Percentiles rank a stretch among this genome's conserved stretches.
Conservation (phyloP, 2,113 vertebrate species). For the Stegastes partitus region DNA sequence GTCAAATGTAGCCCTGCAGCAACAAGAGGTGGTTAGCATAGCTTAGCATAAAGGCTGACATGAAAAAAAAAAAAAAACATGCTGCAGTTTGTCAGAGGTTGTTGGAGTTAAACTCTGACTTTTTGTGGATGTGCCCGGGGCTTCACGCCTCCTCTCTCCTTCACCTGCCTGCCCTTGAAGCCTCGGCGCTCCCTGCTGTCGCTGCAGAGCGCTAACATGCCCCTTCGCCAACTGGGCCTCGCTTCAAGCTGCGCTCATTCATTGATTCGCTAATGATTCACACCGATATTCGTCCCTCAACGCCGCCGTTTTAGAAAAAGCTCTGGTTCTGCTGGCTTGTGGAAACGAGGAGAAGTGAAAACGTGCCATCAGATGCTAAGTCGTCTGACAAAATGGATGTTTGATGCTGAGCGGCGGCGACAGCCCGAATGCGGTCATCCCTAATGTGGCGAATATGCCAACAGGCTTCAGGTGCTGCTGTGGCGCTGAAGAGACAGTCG, state of each 20-base stretch:
- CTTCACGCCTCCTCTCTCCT: constrained; percentile 39
- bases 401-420: constrained; percentile 32
- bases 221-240: constrained; percentile 34
- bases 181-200: constrained; percentile 27
- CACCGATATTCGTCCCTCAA: constrained; percentile 3
- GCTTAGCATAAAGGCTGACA: no score
- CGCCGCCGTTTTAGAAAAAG: constrained; percentile 2
- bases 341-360: constrained; percentile 16
- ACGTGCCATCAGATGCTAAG: neutral
- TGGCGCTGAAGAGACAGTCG: constrained; percentile 19
- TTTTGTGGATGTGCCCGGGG: no score
- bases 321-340: constrained; percentile 6
- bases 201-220: constrained; percentile 42
- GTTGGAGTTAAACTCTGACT: no score
- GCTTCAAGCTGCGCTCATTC: constrained; percentile 47
- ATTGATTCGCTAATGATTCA: constrained; percentile 55
- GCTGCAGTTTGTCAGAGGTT: no score
- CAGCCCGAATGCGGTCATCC: constrained; percentile 37
- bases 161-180: constrained; percentile 65
- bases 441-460: constrained; percentile 41
- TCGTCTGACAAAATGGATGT: constrained; percentile 28
- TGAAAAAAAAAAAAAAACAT: no score
- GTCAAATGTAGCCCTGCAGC: no score
- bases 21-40: no score
- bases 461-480: constrained; percentile 40